Base-by-base conservation (phyloP, 2,113 vertebrate species). In the Cyanoderma ruficeps region DNA sequence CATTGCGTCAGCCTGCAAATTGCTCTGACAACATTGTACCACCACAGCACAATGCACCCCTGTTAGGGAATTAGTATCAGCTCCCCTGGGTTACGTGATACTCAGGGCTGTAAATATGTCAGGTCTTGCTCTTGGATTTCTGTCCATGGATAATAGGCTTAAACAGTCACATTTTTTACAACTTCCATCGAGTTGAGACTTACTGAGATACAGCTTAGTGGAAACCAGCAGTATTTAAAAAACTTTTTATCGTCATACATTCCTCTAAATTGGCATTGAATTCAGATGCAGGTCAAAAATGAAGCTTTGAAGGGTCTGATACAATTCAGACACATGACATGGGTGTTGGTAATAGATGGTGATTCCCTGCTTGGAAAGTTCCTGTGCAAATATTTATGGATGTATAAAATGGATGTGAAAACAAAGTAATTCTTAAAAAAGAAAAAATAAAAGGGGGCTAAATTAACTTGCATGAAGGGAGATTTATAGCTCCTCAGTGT, bases 81-180 rank as follows among this genome's bases (percentile, higher is more conserved):
- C 59, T 91, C 65, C 16, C 35, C 31, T 82, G 57, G 64, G 83
- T 78, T 89, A 30, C 11, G 3, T 79, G 89, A 64, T 87, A n/a
- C 74, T 52, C 2, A 0, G 11, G 59, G 80, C 83, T 89, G 53
- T 84, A 87, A 95, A 82, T 76, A 76, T 1, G 0, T 84, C 85
- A 68, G 50, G 39, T 71, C 61, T 82, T 72, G 31, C 60, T 89
- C 31, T 83, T 77, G 68, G 68, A 33, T 91, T 92, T 91, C 75
- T 91, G 20, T 64, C 65, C 28, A 3, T 15, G 85, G 57, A 57
- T 94, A 87, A 89, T 63, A 61, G n/a, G 65, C 70, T 94, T 89
- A 82, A 96, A 83, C 46, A 78, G 53, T 82, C 81, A 61, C 37
- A 17, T 90, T 89, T 92, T 89, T 94, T 82, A 76, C 74, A 85